Evolutionary conservation across 2,113 vertebrate genomes (phyloP).

Genomic region (Pao palembangensis): DNA sequence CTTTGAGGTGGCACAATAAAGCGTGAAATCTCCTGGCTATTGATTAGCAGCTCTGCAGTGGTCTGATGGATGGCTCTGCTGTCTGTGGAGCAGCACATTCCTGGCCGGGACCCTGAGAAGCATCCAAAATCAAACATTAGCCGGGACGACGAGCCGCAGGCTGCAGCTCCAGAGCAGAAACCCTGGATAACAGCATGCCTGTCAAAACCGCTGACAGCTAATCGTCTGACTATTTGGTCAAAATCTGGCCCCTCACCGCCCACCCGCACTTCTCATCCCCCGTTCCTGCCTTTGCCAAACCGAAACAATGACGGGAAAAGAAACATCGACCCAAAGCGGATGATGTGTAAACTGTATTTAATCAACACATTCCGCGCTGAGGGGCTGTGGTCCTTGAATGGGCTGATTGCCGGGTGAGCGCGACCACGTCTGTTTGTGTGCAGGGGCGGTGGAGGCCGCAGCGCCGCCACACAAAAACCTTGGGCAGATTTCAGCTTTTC

Average conservation of each 20-base stretch:
- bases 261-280: constrained; percentile 2
- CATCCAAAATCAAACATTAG: constrained; percentile 41
- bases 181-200: constrained; percentile 40
- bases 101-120: constrained; percentile 45
- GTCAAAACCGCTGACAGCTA: constrained; percentile 38
- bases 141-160: constrained; percentile 20
- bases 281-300: constrained; percentile 24
- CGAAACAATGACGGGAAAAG: constrained; percentile 47
- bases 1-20: constrained; percentile 28
- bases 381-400: constrained; percentile 28
- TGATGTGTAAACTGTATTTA: constrained; percentile 53
- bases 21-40: constrained; percentile 34
- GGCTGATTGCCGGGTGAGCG: constrained; percentile 40
- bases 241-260: background rate
- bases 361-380: constrained; percentile 60
- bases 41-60: constrained; percentile 40
- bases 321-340: constrained; percentile 30
- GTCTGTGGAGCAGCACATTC: constrained; percentile 55
- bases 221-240: background rate
- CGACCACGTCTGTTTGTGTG: constrained; percentile 60
- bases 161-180: constrained; percentile 20
- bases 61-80: constrained; percentile 50
- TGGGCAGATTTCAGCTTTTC: constrained; percentile 60
- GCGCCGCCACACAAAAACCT: constrained; percentile 62
- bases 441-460: constrained; percentile 49